These are phyloP conservation scores for Diaperis boleti DNA, from an alignment of 2,888 invertebrate species.

Conservation along the genomic window DNA sequence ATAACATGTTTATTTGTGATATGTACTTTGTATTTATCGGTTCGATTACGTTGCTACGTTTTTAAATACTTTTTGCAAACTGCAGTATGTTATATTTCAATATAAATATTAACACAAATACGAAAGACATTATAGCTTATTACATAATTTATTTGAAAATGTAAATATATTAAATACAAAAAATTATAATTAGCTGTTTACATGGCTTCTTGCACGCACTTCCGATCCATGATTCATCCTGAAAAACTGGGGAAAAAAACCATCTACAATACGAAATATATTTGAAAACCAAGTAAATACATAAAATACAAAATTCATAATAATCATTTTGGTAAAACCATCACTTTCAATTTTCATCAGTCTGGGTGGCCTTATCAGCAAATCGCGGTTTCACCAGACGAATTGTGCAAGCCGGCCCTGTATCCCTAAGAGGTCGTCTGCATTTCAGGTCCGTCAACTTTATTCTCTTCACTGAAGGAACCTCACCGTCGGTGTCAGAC, in stretches of 20 bases:
- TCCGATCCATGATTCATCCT: no score
- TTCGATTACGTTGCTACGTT: constrained; percentile 31
- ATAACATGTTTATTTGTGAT: constrained; percentile 44
- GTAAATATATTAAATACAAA: constrained; percentile 49
- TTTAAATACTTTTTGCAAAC: constrained; percentile 37
- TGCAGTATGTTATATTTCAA: constrained; percentile 45
- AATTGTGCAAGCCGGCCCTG: constrained; percentile 39
- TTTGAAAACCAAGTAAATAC: no score
- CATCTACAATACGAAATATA: no score
- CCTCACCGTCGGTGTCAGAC: constrained; percentile 39
- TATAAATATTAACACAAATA: constrained; percentile 43
- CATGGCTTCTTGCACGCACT: no score
- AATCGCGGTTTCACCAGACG: constrained; percentile 31
- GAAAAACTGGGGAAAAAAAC: no score
- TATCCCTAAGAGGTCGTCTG: constrained; percentile 55
- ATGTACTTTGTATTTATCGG: constrained; percentile 38
- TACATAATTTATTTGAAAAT: constrained; percentile 49
- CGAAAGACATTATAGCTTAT: constrained; percentile 47
- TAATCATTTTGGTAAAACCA: constrained; percentile 33
- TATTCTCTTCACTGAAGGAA: constrained; percentile 50
- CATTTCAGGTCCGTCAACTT: constrained; percentile 59
- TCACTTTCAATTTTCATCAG: constrained; percentile 44
- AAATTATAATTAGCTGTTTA: constrained; percentile 39
- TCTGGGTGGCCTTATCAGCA: constrained; percentile 57
- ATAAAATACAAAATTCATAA: no score